Conservation (phyloP, 2,888 invertebrate species). For the Ormyrus labotus region DNA sequence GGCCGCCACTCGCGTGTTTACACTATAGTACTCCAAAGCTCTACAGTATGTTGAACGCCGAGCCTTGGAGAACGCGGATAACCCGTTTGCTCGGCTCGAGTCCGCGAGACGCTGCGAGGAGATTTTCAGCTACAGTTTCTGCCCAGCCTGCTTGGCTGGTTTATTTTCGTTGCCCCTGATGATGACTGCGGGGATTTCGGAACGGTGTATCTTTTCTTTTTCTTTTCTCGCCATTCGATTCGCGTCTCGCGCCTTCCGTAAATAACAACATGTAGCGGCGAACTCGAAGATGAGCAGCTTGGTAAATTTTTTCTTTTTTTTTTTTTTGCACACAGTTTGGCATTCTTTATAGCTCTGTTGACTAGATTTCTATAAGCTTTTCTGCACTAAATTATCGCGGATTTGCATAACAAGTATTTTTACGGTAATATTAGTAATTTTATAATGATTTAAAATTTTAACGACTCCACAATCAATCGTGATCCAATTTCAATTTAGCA, state of each 20-base stretch:
- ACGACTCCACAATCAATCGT: too few species aligned
- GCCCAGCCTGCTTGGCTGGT: constrained; percentile 30
- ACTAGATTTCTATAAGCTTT: too few species aligned
- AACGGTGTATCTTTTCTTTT: background rate
- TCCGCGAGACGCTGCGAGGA: constrained; percentile 3
- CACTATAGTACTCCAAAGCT: constrained; percentile 59
- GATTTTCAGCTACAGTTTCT: constrained; percentile 35
- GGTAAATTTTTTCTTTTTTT: too few species aligned
- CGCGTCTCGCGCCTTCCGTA: constrained; percentile 8
- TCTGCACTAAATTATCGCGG: too few species aligned
- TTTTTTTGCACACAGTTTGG: too few species aligned
- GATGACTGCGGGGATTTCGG: constrained; percentile 7
- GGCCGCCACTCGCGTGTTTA: constrained; percentile 63
- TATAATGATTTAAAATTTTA: too few species aligned
- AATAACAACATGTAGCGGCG: constrained; percentile 28
- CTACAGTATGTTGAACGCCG: background rate
- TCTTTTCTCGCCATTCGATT: constrained; percentile 10
- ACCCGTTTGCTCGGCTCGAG: too few species aligned
- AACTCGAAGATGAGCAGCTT: background rate
- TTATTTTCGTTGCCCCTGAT: constrained; percentile 44
- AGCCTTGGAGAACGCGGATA: constrained; percentile 24
- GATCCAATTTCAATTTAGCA: too few species aligned
- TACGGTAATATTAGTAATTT: too few species aligned
- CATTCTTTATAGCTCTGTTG: too few species aligned
- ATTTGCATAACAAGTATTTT: too few species aligned